Conservation (phyloP, 2,113 vertebrate genomes). For the Brachyhypopomus gauderio region DNA sequence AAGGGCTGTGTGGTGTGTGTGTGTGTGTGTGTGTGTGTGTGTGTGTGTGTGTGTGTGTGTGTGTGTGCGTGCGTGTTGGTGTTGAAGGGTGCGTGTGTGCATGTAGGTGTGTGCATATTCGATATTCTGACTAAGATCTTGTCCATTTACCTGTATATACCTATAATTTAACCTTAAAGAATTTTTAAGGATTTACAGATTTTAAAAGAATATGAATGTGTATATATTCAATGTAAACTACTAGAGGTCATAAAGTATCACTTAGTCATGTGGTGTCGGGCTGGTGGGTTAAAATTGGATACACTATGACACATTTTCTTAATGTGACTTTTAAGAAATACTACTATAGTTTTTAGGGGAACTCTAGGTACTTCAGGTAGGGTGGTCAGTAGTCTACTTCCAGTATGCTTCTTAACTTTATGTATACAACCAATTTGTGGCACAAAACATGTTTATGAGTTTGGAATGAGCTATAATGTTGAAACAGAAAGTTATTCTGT, state of each 20-base stretch:
- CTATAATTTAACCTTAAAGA: background rate
- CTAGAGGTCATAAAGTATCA: background rate
- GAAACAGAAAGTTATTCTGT: background rate
- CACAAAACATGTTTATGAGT: background rate
- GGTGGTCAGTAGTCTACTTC: background rate
- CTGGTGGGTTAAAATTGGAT: no score
- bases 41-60: background rate
- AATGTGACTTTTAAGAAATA: no score
- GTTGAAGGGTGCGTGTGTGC: background rate
- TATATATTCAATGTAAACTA: background rate
- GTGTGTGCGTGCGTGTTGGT: conserved; percentile 1
- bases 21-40: conserved; percentile 15
- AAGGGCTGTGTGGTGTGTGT: background rate
- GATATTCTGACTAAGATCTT: background rate
- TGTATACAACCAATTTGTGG: no score
- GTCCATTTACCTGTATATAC: no score
- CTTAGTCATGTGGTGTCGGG: no score
- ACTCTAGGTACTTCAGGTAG: no score
- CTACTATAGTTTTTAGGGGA: no score
- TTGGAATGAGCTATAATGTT: background rate
- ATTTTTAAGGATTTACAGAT: background rate
- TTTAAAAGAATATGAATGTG: no score
- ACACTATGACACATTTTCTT: no score
- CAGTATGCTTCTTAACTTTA: background rate
- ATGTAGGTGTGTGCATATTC: background rate